Percentiles rank a stretch among this genome's conserved stretches.
Conservation (phyloP, 2,113 vertebrate genomes). For the Pelusios castaneus region DNA sequence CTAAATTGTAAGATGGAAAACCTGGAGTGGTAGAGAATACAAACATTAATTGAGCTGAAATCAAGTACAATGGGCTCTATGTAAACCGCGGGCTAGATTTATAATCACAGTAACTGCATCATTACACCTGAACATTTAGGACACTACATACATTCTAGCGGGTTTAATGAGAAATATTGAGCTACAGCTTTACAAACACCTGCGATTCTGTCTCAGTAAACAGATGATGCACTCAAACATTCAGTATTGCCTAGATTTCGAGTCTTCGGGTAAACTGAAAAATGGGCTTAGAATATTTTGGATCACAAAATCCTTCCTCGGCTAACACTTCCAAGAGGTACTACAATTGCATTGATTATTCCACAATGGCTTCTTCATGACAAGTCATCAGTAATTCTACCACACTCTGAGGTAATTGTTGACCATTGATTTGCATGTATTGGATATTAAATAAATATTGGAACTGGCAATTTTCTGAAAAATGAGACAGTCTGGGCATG, state of each 20-base stretch:
- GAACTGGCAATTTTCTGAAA: background rate
- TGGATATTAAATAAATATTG: background rate
- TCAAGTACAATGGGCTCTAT: background rate
- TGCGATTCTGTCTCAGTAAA: background rate
- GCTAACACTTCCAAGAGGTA: background rate
- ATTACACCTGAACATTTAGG: slow-evolving; percentile 21
- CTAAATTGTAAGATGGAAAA: slow-evolving; percentile 46
- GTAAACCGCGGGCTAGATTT: slow-evolving; percentile 45
- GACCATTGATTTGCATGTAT: background rate
- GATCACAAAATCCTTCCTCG: background rate
- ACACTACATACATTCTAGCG: background rate
- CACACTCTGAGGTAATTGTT: background rate
- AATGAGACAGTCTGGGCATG: background rate
- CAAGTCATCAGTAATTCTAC: background rate
- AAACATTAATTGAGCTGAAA: slow-evolving; percentile 16
- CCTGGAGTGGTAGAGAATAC: background rate
- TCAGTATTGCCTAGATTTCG: background rate
- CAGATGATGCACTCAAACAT: background rate
- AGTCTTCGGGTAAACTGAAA: background rate
- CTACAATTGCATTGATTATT: background rate
- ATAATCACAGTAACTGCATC: background rate
- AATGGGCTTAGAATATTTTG: background rate
- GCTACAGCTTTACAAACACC: background rate
- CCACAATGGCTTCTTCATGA: background rate
- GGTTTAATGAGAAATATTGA: slow-evolving; percentile 12